Evolutionary conservation across 23 tunicate genomes (phyloP), one percentile per base, ranked within the genome.

Genomic region (Diplosoma virens): DNA sequence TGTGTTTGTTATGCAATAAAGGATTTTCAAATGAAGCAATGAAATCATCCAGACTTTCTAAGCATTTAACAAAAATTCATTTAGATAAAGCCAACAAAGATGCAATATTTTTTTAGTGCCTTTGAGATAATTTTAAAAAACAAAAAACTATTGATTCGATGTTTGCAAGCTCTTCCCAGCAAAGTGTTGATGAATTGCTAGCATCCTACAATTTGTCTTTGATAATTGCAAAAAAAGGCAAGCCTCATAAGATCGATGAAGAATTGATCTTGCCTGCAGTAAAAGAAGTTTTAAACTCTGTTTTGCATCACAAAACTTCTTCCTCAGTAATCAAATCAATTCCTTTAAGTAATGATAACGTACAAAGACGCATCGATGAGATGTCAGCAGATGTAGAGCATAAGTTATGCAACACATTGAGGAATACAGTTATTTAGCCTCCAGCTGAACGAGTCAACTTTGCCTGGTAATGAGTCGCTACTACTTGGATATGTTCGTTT

Each of bases 201-300:
- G 66, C 77, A 25, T 69, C 77, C 1, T 69, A 68, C 67, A 69
- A 47, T 31, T 47, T 80, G 59, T 76, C 81, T 78, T 63, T 78
- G 59, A 78, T 78, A 59, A 37, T 76, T 58, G 81, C 71, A 58
- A 76, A 30, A 76, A 76, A 63, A 63, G 59, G 82, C 73, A 78
- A 78, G 54, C 73, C 74, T 25, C 59, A 80, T 69, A 54, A 31
- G 52, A 80, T 48, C 29, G 67, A 78, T 35, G 78, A 80, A 69
- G 78, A 80, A 80, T 31, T 80, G 50, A 80, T 80, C 67, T 33
- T 69, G 70, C 77, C 85, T 48, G 53, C 77, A 53, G 85, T 69
- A 30, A 68, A 80, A 67, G 67, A 80, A 69, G 77, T 80, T 53
- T 69, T 80, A 27, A 66, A 73, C 32, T 50, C 79, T 41, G 79